Evolutionary conservation across 2,113 vertebrate genomes (phyloP).

Genomic region (Numenius arquata): DNA sequence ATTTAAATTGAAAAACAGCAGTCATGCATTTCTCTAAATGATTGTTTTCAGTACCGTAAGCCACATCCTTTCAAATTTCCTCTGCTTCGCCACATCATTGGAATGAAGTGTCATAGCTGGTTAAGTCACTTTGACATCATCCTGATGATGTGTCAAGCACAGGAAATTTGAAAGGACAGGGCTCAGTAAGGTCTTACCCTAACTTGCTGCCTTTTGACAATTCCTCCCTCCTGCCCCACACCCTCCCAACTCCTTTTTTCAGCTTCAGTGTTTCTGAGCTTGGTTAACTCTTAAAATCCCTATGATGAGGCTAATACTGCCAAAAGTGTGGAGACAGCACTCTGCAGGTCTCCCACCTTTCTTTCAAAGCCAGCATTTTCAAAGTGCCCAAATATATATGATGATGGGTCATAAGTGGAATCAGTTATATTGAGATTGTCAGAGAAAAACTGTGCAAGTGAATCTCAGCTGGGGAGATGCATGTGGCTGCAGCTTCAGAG

Average conservation of each 20-base stretch:
- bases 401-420: background rate
- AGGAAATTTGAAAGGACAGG: conserved; percentile 54
- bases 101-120: conserved; percentile 60
- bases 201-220: conserved; percentile 17
- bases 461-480: background rate
- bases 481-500: background rate
- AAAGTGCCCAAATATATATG: background rate
- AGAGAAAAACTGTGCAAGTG: background rate
- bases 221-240: background rate
- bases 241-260: background rate
- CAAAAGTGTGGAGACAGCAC: background rate
- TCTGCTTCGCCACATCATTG: conserved; percentile 36
- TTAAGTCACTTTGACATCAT: conserved; percentile 26
- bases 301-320: background rate
- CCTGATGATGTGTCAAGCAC: conserved; percentile 58
- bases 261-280: background rate
- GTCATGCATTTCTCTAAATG: conserved; percentile 8
- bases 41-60: conserved; percentile 37
- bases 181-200: conserved; percentile 14
- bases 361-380: background rate
- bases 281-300: conserved; percentile 46
- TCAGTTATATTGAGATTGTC: background rate
- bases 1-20: conserved; percentile 58
- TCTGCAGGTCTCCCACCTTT: background rate
- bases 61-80: conserved; percentile 50